Conservation (phyloP, 2,113 vertebrate species). For the Triplophysa rosa region DNA sequence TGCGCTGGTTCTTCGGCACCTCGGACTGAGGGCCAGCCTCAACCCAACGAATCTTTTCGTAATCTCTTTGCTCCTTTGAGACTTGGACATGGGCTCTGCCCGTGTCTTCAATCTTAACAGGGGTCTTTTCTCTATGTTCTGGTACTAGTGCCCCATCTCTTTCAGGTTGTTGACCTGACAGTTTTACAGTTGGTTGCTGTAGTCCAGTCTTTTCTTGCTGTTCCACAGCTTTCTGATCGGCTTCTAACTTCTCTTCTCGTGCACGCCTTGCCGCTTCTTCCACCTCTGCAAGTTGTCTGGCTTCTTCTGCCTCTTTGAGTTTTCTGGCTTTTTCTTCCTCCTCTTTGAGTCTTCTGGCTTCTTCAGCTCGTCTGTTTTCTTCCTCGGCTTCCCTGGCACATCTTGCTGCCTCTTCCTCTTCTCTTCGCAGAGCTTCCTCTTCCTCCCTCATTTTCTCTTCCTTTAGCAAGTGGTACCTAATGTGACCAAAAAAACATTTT, state of each 20-base stretch:
- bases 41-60: conserved; percentile 51
- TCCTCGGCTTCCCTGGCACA: conserved; percentile 30
- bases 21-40: conserved; percentile 66
- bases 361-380: neutral
- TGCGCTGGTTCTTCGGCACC: conserved; percentile 21
- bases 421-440: conserved; percentile 46
- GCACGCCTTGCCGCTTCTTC: neutral
- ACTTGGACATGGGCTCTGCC: neutral
- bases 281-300: neutral
- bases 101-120: conserved; percentile 26
- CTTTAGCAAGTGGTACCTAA: conserved; percentile 69
- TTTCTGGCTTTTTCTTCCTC: conserved; percentile 40
- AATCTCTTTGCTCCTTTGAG: conserved; percentile 30
- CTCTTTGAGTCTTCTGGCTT: conserved; percentile 46
- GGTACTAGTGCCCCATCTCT: conserved; percentile 27
- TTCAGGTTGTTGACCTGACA: neutral
- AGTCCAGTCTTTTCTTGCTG: conserved; percentile 48
- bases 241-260: conserved; percentile 56
- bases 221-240: conserved; percentile 67
- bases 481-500: conserved; percentile 1
- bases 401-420: conserved; percentile 41
- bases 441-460: conserved; percentile 67
- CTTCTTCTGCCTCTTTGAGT: conserved; percentile 28
- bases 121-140: conserved; percentile 7
- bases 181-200: neutral